Conservation (phyloP, 2,113 vertebrate species). For the Pagrus major region DNA sequence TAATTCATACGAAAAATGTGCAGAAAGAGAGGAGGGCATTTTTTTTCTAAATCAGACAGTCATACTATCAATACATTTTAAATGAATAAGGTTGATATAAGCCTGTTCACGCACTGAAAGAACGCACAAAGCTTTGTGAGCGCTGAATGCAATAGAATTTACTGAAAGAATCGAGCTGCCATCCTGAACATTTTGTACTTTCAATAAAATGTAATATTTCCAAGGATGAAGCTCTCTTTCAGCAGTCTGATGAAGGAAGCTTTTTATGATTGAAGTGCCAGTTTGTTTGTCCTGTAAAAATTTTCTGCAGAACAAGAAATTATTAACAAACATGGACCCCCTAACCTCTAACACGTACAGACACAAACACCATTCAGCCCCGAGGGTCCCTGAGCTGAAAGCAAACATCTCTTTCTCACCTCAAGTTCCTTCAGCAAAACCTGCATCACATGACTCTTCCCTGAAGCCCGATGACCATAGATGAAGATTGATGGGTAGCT, state of each 20-base stretch:
- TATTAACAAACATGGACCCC: background rate
- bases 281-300: background rate
- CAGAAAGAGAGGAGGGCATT: too few species aligned
- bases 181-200: background rate
- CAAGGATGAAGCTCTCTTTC: background rate
- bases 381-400: background rate
- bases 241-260: background rate
- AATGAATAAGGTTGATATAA: too few species aligned
- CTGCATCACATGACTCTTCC: slow-evolving; percentile 94
- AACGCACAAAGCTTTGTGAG: too few species aligned
- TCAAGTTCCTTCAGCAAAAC: slow-evolving; percentile 89
- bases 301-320: background rate
- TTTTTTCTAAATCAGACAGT: too few species aligned
- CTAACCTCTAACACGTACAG: background rate
- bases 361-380: background rate
- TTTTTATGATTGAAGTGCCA: background rate
- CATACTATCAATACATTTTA: too few species aligned
- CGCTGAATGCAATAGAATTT: background rate
- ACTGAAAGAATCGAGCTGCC: background rate
- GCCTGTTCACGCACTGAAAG: too few species aligned
- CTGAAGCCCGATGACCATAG: slow-evolving; percentile 94
- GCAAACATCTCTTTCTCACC: slow-evolving; percentile 82
- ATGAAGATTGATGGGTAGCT: slow-evolving; percentile 94
- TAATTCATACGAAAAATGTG: too few species aligned
- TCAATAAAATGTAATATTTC: background rate